Evolutionary conservation across 2,797 vertebrate species (phyloP).

Genomic region (Selene dorsalis): DNA sequence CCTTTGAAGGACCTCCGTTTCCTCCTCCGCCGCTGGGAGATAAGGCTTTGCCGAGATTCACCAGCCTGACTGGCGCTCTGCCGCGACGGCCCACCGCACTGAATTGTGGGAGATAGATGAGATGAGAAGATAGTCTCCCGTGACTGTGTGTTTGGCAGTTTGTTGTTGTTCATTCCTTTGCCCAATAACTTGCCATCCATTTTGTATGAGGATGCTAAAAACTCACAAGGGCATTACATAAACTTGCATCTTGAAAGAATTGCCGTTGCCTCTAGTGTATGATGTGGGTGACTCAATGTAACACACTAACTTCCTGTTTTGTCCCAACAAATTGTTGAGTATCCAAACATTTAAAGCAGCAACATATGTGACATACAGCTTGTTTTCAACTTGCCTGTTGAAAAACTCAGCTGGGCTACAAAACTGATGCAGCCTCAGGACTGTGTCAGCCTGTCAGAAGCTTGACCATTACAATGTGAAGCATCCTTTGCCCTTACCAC

Average conservation of each 20-base stretch:
- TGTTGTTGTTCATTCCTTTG: constrained; percentile 61
- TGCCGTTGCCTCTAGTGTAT: constrained; percentile 49
- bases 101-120: constrained; percentile 85
- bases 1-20: constrained; percentile 88
- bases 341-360: constrained; percentile 42
- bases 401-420: constrained; percentile 9
- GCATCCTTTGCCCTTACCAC: constrained; percentile 47
- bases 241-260: constrained; percentile 65
- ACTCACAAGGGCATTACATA: constrained; percentile 63
- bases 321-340: constrained; percentile 28
- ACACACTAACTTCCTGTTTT: constrained; percentile 41
- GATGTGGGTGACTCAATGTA: constrained; percentile 52
- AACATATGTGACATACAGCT: not conserved
- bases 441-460: constrained; percentile 45
- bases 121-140: constrained; percentile 75
- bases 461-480: constrained; percentile 59
- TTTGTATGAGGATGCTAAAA: constrained; percentile 63
- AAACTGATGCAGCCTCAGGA: not conserved
- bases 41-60: constrained; percentile 83
- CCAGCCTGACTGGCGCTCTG: constrained; percentile 64
- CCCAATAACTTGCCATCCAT: constrained; percentile 61
- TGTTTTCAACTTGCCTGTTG: constrained; percentile 1
- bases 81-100: constrained; percentile 77
- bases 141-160: constrained; percentile 54
- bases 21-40: constrained; percentile 83